Evolutionary conservation across 2,888 invertebrate species (phyloP).

Genomic region (Bombylius major): DNA sequence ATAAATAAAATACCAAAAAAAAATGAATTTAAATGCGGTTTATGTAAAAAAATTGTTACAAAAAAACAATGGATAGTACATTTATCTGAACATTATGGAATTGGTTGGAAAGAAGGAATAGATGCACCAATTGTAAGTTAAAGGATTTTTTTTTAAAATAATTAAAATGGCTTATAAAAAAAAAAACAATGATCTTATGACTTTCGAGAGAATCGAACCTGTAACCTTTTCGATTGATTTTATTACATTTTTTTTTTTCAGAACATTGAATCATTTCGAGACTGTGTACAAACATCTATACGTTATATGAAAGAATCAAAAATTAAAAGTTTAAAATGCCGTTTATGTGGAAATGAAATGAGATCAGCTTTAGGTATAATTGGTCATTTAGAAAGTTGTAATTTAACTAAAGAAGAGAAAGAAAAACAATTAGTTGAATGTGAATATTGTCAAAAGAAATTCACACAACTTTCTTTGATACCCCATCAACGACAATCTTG

Average conservation of each 20-base stretch:
- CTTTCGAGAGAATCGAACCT: too few species aligned
- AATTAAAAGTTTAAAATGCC: conserved; percentile 22
- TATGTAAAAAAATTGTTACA: conserved; percentile 23
- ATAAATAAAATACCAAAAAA: background rate
- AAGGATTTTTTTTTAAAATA: background rate
- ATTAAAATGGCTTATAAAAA: background rate
- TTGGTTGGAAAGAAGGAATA: conserved; percentile 26
- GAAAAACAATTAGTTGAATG: conserved; percentile 19
- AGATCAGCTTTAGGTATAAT: conserved; percentile 26
- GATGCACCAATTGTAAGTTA: conserved; percentile 20
- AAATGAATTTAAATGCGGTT: conserved; percentile 24
- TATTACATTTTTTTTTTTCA: background rate
- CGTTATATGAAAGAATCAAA: conserved; percentile 17
- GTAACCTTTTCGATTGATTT: background rate
- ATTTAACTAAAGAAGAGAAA: conserved; percentile 14
- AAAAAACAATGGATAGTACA: conserved; percentile 22
- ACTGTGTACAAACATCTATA: conserved; percentile 18
- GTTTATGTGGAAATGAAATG: conserved; percentile 22
- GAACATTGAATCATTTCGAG: conserved; percentile 19
- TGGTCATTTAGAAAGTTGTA: conserved; percentile 26
- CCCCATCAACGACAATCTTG: conserved; percentile 22
- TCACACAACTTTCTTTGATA: conserved; percentile 15
- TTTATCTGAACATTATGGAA: conserved; percentile 27
- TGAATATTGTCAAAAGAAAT: conserved; percentile 20
- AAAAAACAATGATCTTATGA: too few species aligned